Conservation (phyloP, 2,113 vertebrate species). For the Sorex fumeus region DNA sequence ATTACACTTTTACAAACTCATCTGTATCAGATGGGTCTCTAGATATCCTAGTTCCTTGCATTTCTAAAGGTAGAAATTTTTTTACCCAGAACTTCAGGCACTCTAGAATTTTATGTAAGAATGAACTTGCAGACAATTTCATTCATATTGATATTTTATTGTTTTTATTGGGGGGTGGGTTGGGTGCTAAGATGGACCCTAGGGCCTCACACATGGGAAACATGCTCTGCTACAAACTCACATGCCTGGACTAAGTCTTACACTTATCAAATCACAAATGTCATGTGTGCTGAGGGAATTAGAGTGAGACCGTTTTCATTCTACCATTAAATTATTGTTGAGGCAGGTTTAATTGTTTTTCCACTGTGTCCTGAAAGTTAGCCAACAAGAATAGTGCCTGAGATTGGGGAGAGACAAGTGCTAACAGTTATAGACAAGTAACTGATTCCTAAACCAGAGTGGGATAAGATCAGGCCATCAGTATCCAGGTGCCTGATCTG, state of each 20-base stretch:
- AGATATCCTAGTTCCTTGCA: not conserved
- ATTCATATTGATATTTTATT: not conserved
- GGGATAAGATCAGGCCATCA: too few species aligned
- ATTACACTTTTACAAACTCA: not conserved
- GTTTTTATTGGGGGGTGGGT: too few species aligned
- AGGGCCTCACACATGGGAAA: too few species aligned
- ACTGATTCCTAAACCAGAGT: too few species aligned
- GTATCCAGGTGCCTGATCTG: fast-evolving
- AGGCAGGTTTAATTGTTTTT: not conserved
- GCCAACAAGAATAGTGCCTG: not conserved
- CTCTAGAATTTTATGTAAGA: not conserved
- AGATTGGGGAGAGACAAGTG: too few species aligned
- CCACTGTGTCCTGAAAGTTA: not conserved
- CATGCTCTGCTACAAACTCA: too few species aligned
- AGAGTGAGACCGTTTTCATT: not conserved
- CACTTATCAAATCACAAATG: slow-evolving; percentile 20
- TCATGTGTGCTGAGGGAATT: not conserved
- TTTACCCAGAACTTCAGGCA: not conserved
- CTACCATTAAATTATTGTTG: not conserved
- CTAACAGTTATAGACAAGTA: not conserved
- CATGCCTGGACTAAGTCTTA: not conserved
- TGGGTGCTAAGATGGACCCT: too few species aligned
- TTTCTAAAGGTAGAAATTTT: not conserved
- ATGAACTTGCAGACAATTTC: not conserved
- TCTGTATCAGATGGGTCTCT: not conserved